Base-by-base conservation (phyloP, 1,140 invertebrate genomes). In the Papilio dardanus region DNA sequence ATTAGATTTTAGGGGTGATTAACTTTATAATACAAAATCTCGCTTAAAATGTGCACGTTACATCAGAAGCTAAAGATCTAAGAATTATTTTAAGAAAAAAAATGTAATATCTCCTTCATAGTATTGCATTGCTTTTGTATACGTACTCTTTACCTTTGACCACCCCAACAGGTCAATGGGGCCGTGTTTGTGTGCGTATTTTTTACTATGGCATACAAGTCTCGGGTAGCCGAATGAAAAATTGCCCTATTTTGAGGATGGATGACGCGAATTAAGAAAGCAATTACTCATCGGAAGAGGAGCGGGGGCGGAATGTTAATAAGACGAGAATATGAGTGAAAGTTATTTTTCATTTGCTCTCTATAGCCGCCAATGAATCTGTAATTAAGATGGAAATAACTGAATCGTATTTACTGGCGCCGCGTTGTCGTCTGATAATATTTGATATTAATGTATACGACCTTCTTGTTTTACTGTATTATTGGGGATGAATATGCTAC, bases 181-280 rank as follows among this genome's bases (percentile, higher is more conserved):
- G 24, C 24, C 28, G 54, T 30, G 54, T 62, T 62, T 62, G 54
- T 62, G 54, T 62, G 54, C 54, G 54, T 62, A 37, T 66, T 71
- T 77, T 77, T 81, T 84, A 83, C 77, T 80, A 81, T 82, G 81
- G 76, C 82, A 85, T 83, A 86, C 82, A 86, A 88, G 83, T 76
- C 77, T 80, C 71, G 87, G 79, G 83, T 81, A 89, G 78, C 78
- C 76, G 82, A 91, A 91, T 92, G 91, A 93, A 92, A 92, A 92
- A 93, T 93, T 88, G 86, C 87, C 88, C 90, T 88, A 92, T 93
- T 93, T 93, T 90, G 85, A 89, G 89, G 89, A 93, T 93, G 88
- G 90, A 93, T 93, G 91, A 90, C 90, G 88, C 83, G 85, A 93
- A 93, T 93, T 93, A 93, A 93, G 88, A 90, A 88, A 90, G 89